Evolutionary conservation across 2,797 vertebrate species (phyloP).

Genomic region (Ctenopoma kingsleyae): DNA sequence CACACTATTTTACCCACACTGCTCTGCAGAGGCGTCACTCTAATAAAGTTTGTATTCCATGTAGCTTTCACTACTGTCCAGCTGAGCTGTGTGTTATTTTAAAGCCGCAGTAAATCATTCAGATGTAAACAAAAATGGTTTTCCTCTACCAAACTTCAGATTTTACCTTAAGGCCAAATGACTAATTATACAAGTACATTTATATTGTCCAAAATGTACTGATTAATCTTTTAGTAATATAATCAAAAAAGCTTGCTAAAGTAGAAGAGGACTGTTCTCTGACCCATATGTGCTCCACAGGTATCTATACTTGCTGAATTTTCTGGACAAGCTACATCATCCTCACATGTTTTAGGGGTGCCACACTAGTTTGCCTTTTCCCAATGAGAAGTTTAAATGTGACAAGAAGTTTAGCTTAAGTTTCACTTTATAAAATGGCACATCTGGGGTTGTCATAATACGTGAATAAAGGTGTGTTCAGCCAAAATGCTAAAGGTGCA

Average conservation of each 20-base stretch:
- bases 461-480: neutral
- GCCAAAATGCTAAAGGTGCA: constrained; percentile 3
- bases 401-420: too few species aligned
- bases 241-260: too few species aligned
- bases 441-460: neutral
- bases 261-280: too few species aligned
- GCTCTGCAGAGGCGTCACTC: neutral
- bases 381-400: too few species aligned
- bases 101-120: neutral
- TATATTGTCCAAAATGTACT: neutral
- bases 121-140: neutral
- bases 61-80: too few species aligned
- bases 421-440: too few species aligned
- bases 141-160: neutral
- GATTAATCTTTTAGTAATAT: neutral
- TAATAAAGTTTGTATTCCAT: neutral
- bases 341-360: neutral
- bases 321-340: neutral
- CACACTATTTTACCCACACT: constrained; percentile 29
- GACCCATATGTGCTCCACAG: neutral
- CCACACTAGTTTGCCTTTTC: neutral
- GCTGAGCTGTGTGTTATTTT: neutral
- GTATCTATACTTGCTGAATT: neutral
- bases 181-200: too few species aligned
- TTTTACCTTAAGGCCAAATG: too few species aligned